phyloP scores from a whole-genome alignment of 2,888 invertebrate species.

The Timandra comae region DNA sequence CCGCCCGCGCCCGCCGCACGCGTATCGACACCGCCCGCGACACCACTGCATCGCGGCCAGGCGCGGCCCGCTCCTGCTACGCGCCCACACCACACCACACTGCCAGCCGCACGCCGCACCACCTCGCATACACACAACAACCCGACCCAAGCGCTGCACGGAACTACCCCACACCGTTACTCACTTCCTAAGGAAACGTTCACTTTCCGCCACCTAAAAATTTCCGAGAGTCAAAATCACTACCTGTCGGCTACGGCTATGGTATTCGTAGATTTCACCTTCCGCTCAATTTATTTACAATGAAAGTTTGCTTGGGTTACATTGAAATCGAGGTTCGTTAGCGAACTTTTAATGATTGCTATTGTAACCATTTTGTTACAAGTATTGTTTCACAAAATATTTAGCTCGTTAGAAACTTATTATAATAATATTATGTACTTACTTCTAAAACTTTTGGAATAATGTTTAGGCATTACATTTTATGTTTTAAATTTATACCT shows the following conservation, averaged over 20 bases:
- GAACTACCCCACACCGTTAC: conserved; percentile 23
- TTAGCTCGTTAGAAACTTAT: too few relatives aligned
- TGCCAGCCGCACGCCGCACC: conserved; percentile 32
- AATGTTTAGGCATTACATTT: too few relatives aligned
- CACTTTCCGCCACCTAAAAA: conserved; percentile 42
- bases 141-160: conserved; percentile 30
- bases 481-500: too few relatives aligned
- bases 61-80: conserved; percentile 14
- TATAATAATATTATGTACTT: too few relatives aligned
- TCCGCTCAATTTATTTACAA: too few relatives aligned
- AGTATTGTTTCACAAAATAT: background rate
- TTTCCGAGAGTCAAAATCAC: conserved; percentile 33
- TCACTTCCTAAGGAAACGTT: conserved; percentile 39
- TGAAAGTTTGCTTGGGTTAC: background rate
- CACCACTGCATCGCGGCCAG: conserved; percentile 56
- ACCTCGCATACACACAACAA: conserved; percentile 21
- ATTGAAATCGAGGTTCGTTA: background rate
- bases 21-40: conserved; percentile 65
- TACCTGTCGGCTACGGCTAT: conserved; percentile 22
- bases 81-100: conserved; percentile 24
- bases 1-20: conserved; percentile 37
- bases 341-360: too few relatives aligned
- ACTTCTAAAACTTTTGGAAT: too few relatives aligned
- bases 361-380: background rate
- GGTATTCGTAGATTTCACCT: background rate